Evolutionary conservation across 2,888 invertebrate species (phyloP).

Genomic region (Corbicula japonica): DNA sequence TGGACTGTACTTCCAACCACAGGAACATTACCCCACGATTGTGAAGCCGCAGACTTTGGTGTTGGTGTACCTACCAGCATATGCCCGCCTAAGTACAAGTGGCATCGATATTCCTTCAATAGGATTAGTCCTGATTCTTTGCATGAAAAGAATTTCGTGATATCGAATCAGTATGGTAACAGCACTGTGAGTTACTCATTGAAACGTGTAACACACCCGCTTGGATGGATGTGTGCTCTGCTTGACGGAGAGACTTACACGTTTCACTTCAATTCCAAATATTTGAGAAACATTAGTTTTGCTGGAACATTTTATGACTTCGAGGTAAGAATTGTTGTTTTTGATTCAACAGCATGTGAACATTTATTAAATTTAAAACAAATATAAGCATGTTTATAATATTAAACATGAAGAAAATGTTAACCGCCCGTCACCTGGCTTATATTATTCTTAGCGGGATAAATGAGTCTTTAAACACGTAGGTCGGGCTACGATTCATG

Average conservation of each 20-base stretch:
- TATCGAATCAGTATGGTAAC: slow-evolving; percentile 76
- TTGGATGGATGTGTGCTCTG: slow-evolving; percentile 80
- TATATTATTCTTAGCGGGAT: too few species aligned
- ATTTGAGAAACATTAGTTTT: slow-evolving; percentile 84
- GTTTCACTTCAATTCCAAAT: slow-evolving; percentile 79
- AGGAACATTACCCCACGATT: slow-evolving; percentile 64
- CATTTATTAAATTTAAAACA: too few species aligned
- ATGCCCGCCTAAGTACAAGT: slow-evolving; percentile 73
- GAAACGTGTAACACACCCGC: slow-evolving; percentile 80
- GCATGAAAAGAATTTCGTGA: slow-evolving; percentile 69
- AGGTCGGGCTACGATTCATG: too few species aligned
- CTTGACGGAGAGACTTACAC: slow-evolving; percentile 66
- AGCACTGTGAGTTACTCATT: slow-evolving; percentile 63
- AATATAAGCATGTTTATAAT: too few species aligned
- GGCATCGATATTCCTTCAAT: slow-evolving; percentile 81
- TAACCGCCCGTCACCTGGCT: too few species aligned
- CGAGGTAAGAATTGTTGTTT: slow-evolving; percentile 73
- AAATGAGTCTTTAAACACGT: too few species aligned
- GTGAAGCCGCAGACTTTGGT: slow-evolving; percentile 45
- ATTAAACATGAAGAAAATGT: too few species aligned
- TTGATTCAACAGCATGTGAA: too few species aligned
- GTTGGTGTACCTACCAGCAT: slow-evolving; percentile 58
- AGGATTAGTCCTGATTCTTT: slow-evolving; percentile 72
- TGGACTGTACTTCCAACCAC: slow-evolving; percentile 74
- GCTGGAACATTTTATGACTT: slow-evolving; percentile 75